Percentiles rank a stretch among this genome's conserved stretches.
These are phyloP conservation scores for Lapara coniferarum DNA, from an alignment of 2,888 invertebrate species.

Conservation along the genomic window DNA sequence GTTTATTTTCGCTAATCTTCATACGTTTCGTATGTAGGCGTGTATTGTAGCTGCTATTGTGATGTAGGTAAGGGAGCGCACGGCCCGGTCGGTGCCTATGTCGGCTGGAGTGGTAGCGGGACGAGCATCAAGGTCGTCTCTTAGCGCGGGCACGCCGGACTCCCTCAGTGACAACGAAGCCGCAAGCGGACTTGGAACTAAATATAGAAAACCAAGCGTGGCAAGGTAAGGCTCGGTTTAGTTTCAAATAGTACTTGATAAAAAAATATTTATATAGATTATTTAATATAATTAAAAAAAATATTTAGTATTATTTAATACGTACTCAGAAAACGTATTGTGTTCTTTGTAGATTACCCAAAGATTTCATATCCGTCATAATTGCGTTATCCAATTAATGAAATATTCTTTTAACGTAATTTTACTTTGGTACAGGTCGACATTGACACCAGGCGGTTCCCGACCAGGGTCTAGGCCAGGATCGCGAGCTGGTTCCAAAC, in stretches of 20 bases:
- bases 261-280: no score
- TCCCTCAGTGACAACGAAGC: slow-evolving; percentile 94
- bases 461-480: slow-evolving; percentile 94
- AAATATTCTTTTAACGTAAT: not conserved
- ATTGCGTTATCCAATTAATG: not conserved
- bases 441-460: slow-evolving; percentile 90
- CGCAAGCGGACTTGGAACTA: slow-evolving; percentile 87
- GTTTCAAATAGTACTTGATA: not conserved
- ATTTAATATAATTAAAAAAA: no score
- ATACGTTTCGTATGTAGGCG: slow-evolving; percentile 26
- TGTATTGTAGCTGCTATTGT: slow-evolving; percentile 24
- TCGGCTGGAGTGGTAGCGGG: slow-evolving; percentile 81
- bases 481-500: slow-evolving; percentile 94
- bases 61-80: slow-evolving; percentile 94
- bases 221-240: slow-evolving; percentile 60
- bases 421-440: slow-evolving; percentile 75
- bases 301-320: no score
- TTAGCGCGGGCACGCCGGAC: slow-evolving; percentile 94
- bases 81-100: slow-evolving; percentile 96
- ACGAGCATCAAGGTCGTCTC: slow-evolving; percentile 89
- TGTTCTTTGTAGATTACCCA: not conserved
- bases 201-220: slow-evolving; percentile 87
- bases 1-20: slow-evolving; percentile 25
- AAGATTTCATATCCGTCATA: not conserved
- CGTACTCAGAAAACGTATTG: not conserved